Evolutionary conservation across 2,888 invertebrate genomes (phyloP).

Genomic region (Protula sp.): DNA sequence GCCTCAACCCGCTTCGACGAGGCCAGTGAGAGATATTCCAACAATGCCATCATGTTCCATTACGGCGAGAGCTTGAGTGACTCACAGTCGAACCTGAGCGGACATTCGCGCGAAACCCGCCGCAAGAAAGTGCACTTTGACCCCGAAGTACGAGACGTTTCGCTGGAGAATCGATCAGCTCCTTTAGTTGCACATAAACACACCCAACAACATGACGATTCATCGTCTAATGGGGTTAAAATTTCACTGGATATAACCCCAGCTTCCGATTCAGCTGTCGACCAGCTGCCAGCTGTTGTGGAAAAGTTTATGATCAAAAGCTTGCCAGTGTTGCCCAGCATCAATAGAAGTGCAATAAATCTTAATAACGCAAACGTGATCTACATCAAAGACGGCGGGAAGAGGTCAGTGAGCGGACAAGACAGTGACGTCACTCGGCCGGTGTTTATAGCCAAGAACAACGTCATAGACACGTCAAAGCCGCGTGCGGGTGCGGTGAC

Average conservation of each 20-base stretch:
- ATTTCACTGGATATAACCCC: not conserved
- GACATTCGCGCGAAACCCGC: not conserved
- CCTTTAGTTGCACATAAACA: too few relatives aligned
- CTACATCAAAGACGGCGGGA: not conserved
- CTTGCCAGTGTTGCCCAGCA: not conserved
- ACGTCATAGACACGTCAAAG: too few relatives aligned
- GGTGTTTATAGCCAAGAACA: too few relatives aligned
- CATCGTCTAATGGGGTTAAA: not conserved
- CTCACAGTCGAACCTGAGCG: not conserved
- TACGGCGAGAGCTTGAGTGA: not conserved
- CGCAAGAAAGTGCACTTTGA: not conserved
- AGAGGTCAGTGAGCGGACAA: not conserved
- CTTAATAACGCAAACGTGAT: not conserved
- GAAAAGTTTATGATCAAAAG: slow-evolving; percentile 4
- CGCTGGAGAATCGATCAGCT: not conserved
- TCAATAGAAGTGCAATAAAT: not conserved
- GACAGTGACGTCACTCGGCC: too few relatives aligned
- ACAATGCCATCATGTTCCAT: too few relatives aligned
- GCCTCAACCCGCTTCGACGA: too few relatives aligned
- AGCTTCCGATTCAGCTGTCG: not conserved
- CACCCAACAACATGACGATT: too few relatives aligned
- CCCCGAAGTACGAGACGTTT: not conserved
- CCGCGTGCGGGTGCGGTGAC: not conserved
- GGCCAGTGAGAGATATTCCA: too few relatives aligned
- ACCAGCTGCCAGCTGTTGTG: slow-evolving; percentile 6